These are phyloP conservation scores for Accipiter superciliosus DNA, from an alignment of 2,797 vertebrate genomes.

Conservation along the genomic window DNA sequence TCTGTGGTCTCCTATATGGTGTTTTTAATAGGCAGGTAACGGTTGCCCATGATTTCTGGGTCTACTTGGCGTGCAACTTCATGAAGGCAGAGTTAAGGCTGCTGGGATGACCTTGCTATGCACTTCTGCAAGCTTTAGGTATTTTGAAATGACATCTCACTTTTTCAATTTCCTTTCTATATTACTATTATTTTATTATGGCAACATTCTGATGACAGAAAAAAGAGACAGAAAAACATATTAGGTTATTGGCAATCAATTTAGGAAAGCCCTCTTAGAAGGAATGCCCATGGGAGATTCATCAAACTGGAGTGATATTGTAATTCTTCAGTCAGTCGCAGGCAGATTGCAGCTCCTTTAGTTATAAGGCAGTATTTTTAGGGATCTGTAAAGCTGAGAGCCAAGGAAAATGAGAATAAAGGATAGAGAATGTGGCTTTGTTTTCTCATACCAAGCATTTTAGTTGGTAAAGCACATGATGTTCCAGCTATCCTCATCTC, in stretches of 20 bases:
- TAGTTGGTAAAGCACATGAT: conserved; percentile 21
- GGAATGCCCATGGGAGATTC: not conserved
- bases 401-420: not conserved
- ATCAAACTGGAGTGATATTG: not conserved
- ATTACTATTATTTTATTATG: not conserved
- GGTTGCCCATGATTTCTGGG: not conserved
- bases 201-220: not conserved
- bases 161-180: not conserved
- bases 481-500: conserved; percentile 8
- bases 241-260: not conserved
- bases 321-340: not conserved
- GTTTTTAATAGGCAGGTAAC: not conserved
- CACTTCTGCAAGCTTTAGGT: not conserved
- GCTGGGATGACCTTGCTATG: not conserved
- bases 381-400: not conserved
- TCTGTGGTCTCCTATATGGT: not conserved
- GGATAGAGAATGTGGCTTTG: not conserved
- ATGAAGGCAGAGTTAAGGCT: not conserved
- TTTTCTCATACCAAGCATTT: conserved; percentile 27
- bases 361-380: not conserved
- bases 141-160: not conserved
- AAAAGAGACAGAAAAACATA: not conserved
- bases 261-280: not conserved
- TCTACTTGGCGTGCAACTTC: not conserved
- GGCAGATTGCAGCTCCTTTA: not conserved